Evolutionary conservation across 92 coral and sea anemone species (phyloP), one percentile per base, ranked within the genome.

Genomic region (Metridium senile): DNA sequence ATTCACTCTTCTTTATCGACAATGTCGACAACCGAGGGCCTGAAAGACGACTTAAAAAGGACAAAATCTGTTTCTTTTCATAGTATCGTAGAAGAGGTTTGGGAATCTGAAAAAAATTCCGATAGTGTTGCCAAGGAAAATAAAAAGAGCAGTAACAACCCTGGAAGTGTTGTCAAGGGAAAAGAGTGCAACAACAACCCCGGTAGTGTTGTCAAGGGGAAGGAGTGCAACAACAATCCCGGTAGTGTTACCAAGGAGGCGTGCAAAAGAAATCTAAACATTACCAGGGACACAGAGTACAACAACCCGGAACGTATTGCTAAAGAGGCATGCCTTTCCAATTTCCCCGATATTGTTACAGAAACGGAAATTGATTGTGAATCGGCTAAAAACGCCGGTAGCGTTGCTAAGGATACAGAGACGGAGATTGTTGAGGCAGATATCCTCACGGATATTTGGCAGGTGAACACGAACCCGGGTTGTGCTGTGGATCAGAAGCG

Each of bases 11-110:
- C 78, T 17, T 22, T 73, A 62, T 73, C 78, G 22, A 73, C 43
- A 13, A 58, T 73, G 11, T 73, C 78, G 0, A 73, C 57, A 9
- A 33, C n/a, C 23, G 78, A 73, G 2, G 78, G 53, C 0, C 53
- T 33, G 21, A 73, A 33, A 19, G 68, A 62, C 8, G 78, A 73
- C 1, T 6, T 33, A 11, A 73, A 73, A 30, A 73, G 22, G 26
- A 53, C 20, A 16, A 73, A 73, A 73, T 73, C 78, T 28, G 78
- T 71, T 23, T 73, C 78, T 0, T 73, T 73, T 33, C 66, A 73
- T 0, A 49, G 57, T 46, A 58, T 73, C 29, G 78, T 58, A 16
- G 78, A 73, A 34, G 78, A 73, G 33, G 78, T 62, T 2, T 33
- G 56, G 78, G 67, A 73, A 26, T 26, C 27, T 8, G 18, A 35